These are phyloP conservation scores for Brachionus asplanchnoidis DNA, from an alignment of 1,140 invertebrate genomes.

Conservation along the genomic window DNA sequence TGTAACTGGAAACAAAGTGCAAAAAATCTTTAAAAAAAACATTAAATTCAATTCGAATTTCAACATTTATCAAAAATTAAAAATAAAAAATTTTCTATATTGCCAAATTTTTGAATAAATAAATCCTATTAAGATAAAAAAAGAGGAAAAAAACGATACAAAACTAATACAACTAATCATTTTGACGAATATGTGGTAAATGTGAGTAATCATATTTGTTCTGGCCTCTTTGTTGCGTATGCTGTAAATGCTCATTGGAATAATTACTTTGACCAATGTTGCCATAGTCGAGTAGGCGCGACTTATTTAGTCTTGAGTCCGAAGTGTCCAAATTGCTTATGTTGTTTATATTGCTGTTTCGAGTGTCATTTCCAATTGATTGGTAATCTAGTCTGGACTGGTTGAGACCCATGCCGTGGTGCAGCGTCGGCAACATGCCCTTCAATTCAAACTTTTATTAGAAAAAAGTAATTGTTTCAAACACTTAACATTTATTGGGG, in stretches of 20 bases:
- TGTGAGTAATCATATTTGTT: constrained; percentile 40
- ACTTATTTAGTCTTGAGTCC: constrained; percentile 38
- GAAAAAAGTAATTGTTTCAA: not conserved
- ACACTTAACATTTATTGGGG: not conserved
- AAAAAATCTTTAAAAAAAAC: not conserved
- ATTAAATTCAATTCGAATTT: not conserved
- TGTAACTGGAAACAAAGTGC: not conserved
- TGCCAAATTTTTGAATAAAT: not conserved
- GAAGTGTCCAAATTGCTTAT: constrained; percentile 26
- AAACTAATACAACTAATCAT: constrained; percentile 19
- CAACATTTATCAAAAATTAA: too few species aligned
- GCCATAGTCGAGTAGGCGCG: constrained; percentile 28
- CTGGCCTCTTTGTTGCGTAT: constrained; percentile 2
- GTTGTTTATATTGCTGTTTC: constrained; percentile 30
- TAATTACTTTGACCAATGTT: constrained; percentile 17
- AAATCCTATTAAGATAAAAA: not conserved
- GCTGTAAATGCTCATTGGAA: constrained; percentile 4
- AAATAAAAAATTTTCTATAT: not conserved
- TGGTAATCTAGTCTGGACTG: constrained; percentile 30
- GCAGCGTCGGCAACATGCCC: constrained; percentile 40
- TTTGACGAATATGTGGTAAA: constrained; percentile 34
- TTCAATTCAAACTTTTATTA: not conserved
- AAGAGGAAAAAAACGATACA: not conserved
- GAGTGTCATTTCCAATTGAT: constrained; percentile 21
- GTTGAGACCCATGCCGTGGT: constrained; percentile 13